Evolutionary conservation across 1,140 invertebrate genomes (phyloP).

Genomic region (Paramacrobiotus metropolitanus): DNA sequence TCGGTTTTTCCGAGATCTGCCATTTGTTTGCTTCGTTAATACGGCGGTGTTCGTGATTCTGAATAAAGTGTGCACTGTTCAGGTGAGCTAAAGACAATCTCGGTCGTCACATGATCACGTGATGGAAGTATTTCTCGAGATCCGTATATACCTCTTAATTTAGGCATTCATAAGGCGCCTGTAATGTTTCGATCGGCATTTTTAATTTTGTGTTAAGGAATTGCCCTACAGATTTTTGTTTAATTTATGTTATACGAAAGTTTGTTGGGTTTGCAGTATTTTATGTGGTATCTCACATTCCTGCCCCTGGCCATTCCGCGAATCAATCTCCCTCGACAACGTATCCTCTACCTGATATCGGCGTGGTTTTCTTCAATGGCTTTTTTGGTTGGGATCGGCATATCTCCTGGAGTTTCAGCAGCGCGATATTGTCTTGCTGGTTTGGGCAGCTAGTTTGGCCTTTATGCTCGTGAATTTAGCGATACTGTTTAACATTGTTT

Average conservation of each 20-base stretch:
- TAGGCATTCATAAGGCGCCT: no score
- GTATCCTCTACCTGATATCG: conserved; percentile 19
- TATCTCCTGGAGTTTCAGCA: conserved; percentile 71
- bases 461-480: conserved; percentile 25
- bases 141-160: no score
- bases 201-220: no score
- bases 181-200: no score
- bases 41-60: conserved; percentile 72
- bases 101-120: no score
- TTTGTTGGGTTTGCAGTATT: conserved; percentile 53
- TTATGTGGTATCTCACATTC: conserved; percentile 78
- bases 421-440: conserved; percentile 37
- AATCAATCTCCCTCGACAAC: conserved; percentile 16
- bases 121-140: no score
- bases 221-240: no score
- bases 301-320: conserved; percentile 44
- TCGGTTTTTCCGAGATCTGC: conserved; percentile 31
- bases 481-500: conserved; percentile 16
- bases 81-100: no score
- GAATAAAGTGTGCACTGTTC: conserved; percentile 71
- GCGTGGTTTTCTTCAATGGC: conserved; percentile 58
- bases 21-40: conserved; percentile 59
- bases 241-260: neutral
- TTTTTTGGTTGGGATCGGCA: conserved; percentile 62
- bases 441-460: conserved; percentile 26